Evolutionary conservation across 2,797 vertebrate genomes (phyloP), one percentile per base, ranked within the genome.

Genomic region (Rhabdophis nuchalis): DNA sequence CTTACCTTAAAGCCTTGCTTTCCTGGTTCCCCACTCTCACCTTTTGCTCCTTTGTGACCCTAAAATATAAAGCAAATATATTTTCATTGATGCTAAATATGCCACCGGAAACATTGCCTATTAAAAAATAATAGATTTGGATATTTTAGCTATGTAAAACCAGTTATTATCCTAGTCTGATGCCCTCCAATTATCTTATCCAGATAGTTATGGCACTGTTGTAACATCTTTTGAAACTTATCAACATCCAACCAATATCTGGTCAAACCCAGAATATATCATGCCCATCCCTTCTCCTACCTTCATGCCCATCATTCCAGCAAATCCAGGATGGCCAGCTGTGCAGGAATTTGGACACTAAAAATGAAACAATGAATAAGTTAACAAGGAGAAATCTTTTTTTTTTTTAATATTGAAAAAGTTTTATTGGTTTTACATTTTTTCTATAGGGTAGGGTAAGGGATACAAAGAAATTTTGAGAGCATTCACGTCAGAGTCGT

Each of bases 1-100:
- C 94, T 98, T 98, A 99, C 99, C 99, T 99, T 99, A 96, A 99
- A 99, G 56, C 99, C 99, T 97, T 99, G 99, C 97, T 98, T 99
- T 94, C 99, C 99, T 77, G 99, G 99, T 96, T 99, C 99, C 89
- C 99, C 99, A 89, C 96, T 94, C 93, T 99, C 99, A 94, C 99
- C 99, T 97, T 99, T 99, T 82, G 97, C 98, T 86, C 99, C 99
- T 97, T 99, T 99, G 95, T 99, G 99, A 32, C 99, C 99, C 99
- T 99, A 96, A 89, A 95, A 96, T 5, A 94, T 94, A 95, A 5
- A 10, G 54, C 46, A 91, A 93, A 95, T 92, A 95, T 18, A 41
- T 85, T 77, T 61, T 60, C 93, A 89, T 11, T 1, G 0, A 93
- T 29, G 36, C 7, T 18, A 56, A 87, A 8, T 60, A 1, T 61